Base-by-base conservation (phyloP, 2,888 invertebrate species). In the Girardia tigrina region DNA sequence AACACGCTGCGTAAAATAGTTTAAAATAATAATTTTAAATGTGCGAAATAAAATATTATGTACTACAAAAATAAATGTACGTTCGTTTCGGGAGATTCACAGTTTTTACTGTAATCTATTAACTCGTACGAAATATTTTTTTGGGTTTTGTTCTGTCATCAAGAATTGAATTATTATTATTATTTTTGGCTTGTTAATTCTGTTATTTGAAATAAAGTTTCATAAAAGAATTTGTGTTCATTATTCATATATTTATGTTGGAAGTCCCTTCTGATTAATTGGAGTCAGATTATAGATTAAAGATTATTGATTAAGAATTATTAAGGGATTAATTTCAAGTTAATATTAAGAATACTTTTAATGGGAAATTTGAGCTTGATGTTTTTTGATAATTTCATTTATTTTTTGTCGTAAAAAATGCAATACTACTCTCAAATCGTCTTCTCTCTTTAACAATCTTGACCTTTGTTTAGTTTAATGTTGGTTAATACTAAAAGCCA, bases 351-450 rank as follows among this genome's bases (percentile, higher is more conserved):
- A 56, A 56, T 56, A n/a, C 56, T 20, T 56, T 56, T 56, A 56
- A 8, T 56, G n/a, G 6, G 56, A 56, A 56, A 56, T 56, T 56
- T 56, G 56, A 16, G 56, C 56, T 56, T 56, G 56, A 56, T 56
- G 56, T 8, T 56, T 56, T 56, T 56, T 56, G 56, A 56, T 56
- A 56, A 56, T 56, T 56, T 56, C 56, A n/a, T 56, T 56, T 56
- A 56, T 56, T 8, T 56, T 56, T 56, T 4, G 56, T 56, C 4
- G 56, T 56, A 56, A 56, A 56, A 56, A 56, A 20, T n/a, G 23
- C 23, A 56, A 56, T 56, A 23, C n/a, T 23, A 56, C 56, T 56
- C 56, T 56, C 56, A 56, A 20, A 20, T 56, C n/a, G 4, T 56
- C 4, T 20, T 56, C n/a, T 56, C n/a, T 2, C n/a, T 56, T 56